Conservation (phyloP, 2,113 vertebrate species). For the Lutjanus erythropterus region DNA sequence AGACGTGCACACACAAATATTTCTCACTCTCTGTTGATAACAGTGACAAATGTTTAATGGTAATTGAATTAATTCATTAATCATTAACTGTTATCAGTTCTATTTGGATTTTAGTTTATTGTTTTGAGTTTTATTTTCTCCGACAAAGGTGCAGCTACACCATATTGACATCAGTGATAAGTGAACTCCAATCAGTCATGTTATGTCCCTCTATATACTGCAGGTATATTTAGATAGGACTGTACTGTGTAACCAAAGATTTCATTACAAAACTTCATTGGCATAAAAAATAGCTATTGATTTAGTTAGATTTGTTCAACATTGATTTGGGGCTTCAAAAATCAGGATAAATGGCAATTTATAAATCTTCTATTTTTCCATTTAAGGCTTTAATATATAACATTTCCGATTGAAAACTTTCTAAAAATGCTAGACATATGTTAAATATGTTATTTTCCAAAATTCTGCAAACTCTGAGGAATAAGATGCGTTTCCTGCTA, state of each 20-base stretch:
- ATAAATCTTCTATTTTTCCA: too few relatives aligned
- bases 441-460: too few relatives aligned
- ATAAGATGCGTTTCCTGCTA: too few relatives aligned
- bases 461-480: too few relatives aligned
- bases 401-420: too few relatives aligned
- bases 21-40: background rate
- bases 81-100: constrained; percentile 4
- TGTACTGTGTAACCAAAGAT: background rate
- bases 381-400: too few relatives aligned
- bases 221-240: too few relatives aligned
- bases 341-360: too few relatives aligned
- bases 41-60: background rate
- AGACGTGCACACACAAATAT: background rate
- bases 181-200: background rate
- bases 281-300: too few relatives aligned
- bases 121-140: background rate
- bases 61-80: constrained; percentile 4
- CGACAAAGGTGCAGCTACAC: background rate
- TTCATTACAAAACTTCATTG: background rate
- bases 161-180: background rate
- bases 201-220: background rate
- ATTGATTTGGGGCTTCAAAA: background rate
- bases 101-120: constrained; percentile 6
- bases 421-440: too few relatives aligned
- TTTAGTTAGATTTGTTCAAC: background rate